These are phyloP conservation scores for Pammene fasciana DNA, from an alignment of 2,888 invertebrate genomes.

Conservation along the genomic window DNA sequence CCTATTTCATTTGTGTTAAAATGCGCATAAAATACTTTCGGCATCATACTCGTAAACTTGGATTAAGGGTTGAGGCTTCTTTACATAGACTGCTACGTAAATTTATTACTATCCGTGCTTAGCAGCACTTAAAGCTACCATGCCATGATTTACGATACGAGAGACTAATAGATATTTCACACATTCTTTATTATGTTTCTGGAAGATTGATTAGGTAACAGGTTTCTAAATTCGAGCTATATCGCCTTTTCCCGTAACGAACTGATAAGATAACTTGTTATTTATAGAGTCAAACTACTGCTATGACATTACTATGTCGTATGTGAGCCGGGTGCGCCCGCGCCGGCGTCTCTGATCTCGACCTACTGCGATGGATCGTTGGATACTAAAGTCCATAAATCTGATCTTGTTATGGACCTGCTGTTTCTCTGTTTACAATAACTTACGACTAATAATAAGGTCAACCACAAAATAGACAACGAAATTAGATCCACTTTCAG, in stretches of 20 bases:
- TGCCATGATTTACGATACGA: too few relatives aligned
- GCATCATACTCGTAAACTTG: too few relatives aligned
- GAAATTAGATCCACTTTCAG: conserved; percentile 31
- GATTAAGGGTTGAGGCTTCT: too few relatives aligned
- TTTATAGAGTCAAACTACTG: conserved; percentile 16
- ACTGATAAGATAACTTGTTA: not conserved
- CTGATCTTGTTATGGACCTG: conserved; percentile 74
- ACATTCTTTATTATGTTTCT: too few relatives aligned
- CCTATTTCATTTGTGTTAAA: too few relatives aligned
- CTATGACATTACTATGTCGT: conserved; percentile 30
- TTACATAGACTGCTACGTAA: too few relatives aligned
- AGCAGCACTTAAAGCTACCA: too few relatives aligned
- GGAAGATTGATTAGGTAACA: not conserved
- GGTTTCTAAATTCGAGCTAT: not conserved
- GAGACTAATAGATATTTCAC: too few relatives aligned
- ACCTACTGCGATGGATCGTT: conserved; percentile 66
- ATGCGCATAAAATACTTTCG: too few relatives aligned
- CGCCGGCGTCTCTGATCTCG: conserved; percentile 73
- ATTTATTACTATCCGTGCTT: too few relatives aligned
- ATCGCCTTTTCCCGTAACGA: not conserved
- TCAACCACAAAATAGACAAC: conserved; percentile 47
- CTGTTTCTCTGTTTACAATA: conserved; percentile 71
- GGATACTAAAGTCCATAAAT: conserved; percentile 75
- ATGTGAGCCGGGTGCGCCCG: conserved; percentile 73
- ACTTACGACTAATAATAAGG: conserved; percentile 74